Conservation (phyloP, 1,140 invertebrate genomes). For the Scaptodrosophila lebanonensis region DNA sequence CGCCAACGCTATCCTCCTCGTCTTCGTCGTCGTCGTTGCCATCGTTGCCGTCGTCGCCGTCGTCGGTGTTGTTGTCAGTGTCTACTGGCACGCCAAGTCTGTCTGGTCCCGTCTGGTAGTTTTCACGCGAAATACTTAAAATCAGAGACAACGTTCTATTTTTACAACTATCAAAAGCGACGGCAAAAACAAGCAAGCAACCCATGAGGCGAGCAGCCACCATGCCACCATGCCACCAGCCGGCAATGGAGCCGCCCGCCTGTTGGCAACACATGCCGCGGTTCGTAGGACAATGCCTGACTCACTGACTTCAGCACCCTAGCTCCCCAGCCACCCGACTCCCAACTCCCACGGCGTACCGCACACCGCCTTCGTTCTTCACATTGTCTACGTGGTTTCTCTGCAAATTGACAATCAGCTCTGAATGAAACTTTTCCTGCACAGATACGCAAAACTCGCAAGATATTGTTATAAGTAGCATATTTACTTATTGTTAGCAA, state of each 20-base stretch:
- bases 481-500: constrained; percentile 31
- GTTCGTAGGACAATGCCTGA: too few species aligned
- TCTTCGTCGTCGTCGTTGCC: constrained; percentile 23
- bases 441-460: not conserved
- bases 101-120: constrained; percentile 57
- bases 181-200: constrained; percentile 28
- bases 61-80: constrained; percentile 16
- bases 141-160: constrained; percentile 74
- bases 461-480: constrained; percentile 34
- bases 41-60: not conserved
- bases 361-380: not conserved
- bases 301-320: too few species aligned
- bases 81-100: constrained; percentile 20
- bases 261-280: too few species aligned
- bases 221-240: too few species aligned
- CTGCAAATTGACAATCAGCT: constrained; percentile 58
- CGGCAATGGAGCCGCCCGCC: too few species aligned
- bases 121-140: constrained; percentile 75
- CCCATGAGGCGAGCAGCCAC: constrained; percentile 19
- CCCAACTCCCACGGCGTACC: not conserved
- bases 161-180: constrained; percentile 61
- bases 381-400: too few species aligned
- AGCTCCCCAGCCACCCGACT: not conserved
- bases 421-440: constrained; percentile 39
- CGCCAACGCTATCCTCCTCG: constrained; percentile 12